Percentiles rank a stretch among this genome's conserved stretches.
phyloP scores from a whole-genome alignment of 2,888 invertebrate genomes.

The Drosophila ezoana region DNA sequence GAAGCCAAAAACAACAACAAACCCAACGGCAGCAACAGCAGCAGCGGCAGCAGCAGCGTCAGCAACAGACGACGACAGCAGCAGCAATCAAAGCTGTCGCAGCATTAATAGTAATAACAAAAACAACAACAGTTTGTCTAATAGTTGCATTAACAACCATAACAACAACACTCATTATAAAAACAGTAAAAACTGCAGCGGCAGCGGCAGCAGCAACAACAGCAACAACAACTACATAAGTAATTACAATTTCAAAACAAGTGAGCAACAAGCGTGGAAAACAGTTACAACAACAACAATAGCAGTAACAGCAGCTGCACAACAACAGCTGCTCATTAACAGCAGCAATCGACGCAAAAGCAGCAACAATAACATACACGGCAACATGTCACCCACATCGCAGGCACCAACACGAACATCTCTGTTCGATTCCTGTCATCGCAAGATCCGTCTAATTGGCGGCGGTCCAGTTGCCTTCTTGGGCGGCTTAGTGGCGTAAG shows the following conservation, averaged over 20 bases:
- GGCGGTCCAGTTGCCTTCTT: constrained; percentile 88
- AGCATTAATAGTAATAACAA: constrained; percentile 48
- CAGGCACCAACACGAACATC: constrained; percentile 87
- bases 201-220: constrained; percentile 18
- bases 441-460: constrained; percentile 90
- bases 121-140: constrained; percentile 62
- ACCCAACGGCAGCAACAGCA: constrained; percentile 19
- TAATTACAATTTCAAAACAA: constrained; percentile 78
- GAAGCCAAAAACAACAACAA: constrained; percentile 70
- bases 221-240: constrained; percentile 66
- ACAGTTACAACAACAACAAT: constrained; percentile 43
- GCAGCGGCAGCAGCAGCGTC: constrained; percentile 30
- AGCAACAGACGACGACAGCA: constrained; percentile 54
- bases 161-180: constrained; percentile 72
- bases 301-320: constrained; percentile 27
- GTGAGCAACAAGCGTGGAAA: constrained; percentile 66
- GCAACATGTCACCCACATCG: constrained; percentile 82
- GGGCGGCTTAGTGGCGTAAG: constrained; percentile 91
- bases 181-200: constrained; percentile 70
- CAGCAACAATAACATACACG: constrained; percentile 36
- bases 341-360: constrained; percentile 41
- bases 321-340: constrained; percentile 58
- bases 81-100: constrained; percentile 68
- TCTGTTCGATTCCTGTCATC: constrained; percentile 90
- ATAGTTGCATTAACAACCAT: constrained; percentile 70